These are phyloP conservation scores for Ganaspis sp. DNA, from an alignment of 1,140 invertebrate genomes.

Conservation along the genomic window DNA sequence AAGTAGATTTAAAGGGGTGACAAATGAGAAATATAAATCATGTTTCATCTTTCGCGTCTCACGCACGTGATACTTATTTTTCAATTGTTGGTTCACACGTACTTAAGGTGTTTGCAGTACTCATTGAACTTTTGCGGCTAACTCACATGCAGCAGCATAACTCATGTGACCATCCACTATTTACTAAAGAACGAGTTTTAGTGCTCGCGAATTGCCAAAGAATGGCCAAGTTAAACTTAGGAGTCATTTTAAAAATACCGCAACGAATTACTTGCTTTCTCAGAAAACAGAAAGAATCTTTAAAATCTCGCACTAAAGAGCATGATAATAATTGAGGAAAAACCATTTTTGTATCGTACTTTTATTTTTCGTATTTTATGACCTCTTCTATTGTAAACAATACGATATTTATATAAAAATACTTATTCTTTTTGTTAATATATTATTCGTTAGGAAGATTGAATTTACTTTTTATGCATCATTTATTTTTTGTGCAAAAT, in stretches of 20 bases:
- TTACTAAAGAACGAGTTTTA: conserved; percentile 14
- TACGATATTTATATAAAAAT: too few species aligned
- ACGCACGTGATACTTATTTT: conserved; percentile 19
- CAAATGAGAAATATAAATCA: neutral
- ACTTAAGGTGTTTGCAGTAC: conserved; percentile 6
- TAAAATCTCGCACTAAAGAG: neutral
- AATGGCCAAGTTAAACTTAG: conserved; percentile 19
- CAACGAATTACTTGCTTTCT: neutral
- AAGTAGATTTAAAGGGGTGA: neutral
- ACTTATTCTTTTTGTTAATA: too few species aligned
- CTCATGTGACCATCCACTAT: neutral
- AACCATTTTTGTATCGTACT: too few species aligned
- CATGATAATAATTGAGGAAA: too few species aligned
- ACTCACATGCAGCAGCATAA: neutral
- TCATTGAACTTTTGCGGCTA: conserved; percentile 23
- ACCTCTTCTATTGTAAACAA: too few species aligned
- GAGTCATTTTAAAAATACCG: conserved; percentile 6
- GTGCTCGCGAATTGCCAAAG: neutral
- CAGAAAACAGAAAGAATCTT: neutral
- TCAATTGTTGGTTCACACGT: conserved; percentile 4
- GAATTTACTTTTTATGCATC: too few species aligned
- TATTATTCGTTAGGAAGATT: too few species aligned
- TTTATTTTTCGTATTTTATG: too few species aligned
- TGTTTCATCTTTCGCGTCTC: neutral
- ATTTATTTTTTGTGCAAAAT: too few species aligned